These are phyloP conservation scores for Zingel zingel DNA, from an alignment of 2,113 vertebrate species.

Conservation along the genomic window DNA sequence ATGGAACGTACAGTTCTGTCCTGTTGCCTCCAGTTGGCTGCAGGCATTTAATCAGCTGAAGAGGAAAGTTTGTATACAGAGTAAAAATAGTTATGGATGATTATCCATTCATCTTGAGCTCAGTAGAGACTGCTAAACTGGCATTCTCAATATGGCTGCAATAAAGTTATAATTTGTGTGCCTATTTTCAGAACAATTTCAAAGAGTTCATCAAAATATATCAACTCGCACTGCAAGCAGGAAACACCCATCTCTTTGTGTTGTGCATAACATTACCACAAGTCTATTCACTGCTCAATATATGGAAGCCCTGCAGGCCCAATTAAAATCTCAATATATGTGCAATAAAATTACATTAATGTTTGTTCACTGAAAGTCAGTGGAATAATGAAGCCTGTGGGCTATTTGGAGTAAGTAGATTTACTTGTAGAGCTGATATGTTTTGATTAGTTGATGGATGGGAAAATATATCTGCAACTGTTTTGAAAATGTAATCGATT, in stretches of 20 bases:
- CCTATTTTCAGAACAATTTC: neutral
- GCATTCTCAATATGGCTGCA: neutral
- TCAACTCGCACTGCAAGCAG: neutral
- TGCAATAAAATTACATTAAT: neutral
- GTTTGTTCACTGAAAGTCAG: neutral
- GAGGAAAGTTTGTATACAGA: neutral
- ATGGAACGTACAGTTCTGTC: neutral
- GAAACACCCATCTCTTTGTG: neutral
- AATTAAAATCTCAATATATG: neutral
- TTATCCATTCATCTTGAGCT: neutral
- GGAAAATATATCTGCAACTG: neutral
- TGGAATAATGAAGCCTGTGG: neutral
- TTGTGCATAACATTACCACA: neutral
- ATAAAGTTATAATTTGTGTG: conserved; percentile 10
- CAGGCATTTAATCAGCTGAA: neutral
- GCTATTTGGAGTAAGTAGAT: neutral
- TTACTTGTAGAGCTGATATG: neutral
- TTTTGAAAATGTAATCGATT: neutral
- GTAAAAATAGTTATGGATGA: neutral
- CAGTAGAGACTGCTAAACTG: neutral
- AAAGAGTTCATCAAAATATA: neutral
- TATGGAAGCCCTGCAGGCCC: neutral
- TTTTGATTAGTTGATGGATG: neutral
- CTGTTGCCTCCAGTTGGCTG: neutral
- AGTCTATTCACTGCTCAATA: neutral